Base-by-base conservation (phyloP, 2,797 vertebrate genomes). In the Spheniscus humboldti region DNA sequence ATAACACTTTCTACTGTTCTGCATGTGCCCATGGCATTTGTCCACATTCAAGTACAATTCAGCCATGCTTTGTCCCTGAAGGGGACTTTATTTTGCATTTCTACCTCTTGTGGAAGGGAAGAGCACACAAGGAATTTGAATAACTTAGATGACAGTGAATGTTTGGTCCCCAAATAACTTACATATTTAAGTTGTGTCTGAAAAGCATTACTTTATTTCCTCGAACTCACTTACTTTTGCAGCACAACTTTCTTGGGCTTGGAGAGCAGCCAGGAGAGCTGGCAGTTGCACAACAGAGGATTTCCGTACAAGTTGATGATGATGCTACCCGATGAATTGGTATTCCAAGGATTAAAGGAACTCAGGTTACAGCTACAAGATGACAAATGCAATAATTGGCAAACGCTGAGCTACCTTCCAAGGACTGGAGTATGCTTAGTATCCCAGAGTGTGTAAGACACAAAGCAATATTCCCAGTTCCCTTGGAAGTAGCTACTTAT, bases 341-440 rank as follows among this genome's bases (percentile, higher is more conserved):
- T 82, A 22, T 94, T 97, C 98, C 98, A 98, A 22, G 97, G 89
- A 86, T 80, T 86, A 64, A 98, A 98, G 78, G 97, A 96, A 85
- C 94, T 98, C 97, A 98, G 90, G 81, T 98, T 98, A 93, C 98
- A 98, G 79, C 98, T 98, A 81, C 74, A 97, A 95, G 35, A 92
- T 73, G 41, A 92, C 23, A 95, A 92, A 80, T 12, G 28, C 17
- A 83, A 10, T 53, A 45, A 88, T 94, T 63, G 93, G 74, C 45
- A 80, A 86, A 15, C 0, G 2, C 28, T 69, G 33, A 94, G 41
- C 23, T 78, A 31, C 37, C 23, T 88, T 41, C 53, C 43, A 66
- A 30, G 4, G 6, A 7, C 37, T 33, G 45, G 18, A 75, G 5
- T 11, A 10, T 83, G 9, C 28, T 74, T 30, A 79, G 12, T 33